phyloP scores from a whole-genome alignment of 2,797 vertebrate species.

The Bryconaethiops microstoma region DNA sequence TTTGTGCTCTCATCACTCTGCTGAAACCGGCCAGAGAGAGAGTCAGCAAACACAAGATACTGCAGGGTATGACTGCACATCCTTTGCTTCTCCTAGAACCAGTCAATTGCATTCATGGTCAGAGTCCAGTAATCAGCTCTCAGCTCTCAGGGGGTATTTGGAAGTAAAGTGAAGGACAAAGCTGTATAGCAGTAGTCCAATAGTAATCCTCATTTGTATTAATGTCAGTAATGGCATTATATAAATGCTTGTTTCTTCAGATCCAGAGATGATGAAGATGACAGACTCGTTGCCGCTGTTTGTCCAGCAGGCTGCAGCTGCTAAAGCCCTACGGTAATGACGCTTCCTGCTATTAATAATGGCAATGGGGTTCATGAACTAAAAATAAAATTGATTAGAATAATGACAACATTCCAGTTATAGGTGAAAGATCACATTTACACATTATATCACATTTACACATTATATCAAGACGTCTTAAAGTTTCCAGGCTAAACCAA shows the following conservation, averaged over 20 bases:
- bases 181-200: background rate
- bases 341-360: background rate
- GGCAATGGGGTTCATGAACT: too few relatives aligned
- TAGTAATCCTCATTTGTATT: conserved; percentile 1
- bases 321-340: conserved; percentile 77
- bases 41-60: conserved; percentile 55
- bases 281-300: conserved; percentile 67
- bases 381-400: too few relatives aligned
- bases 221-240: conserved; percentile 1
- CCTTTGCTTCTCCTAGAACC: background rate
- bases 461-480: too few relatives aligned
- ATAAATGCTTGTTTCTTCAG: conserved; percentile 57
- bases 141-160: too few relatives aligned
- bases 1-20: conserved; percentile 76
- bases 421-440: too few relatives aligned
- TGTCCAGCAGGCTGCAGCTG: conserved; percentile 82
- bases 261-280: conserved; percentile 52
- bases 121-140: background rate
- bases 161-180: background rate
- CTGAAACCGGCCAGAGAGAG: conserved; percentile 70
- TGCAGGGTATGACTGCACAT: conserved; percentile 66
- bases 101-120: background rate
- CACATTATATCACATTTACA: too few relatives aligned
- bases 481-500: too few relatives aligned
- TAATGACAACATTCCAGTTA: too few relatives aligned